Percentiles rank a stretch among this genome's conserved stretches.
These are phyloP conservation scores for Cosmorhoe ocellata DNA, from an alignment of 2,888 invertebrate species.

Conservation along the genomic window DNA sequence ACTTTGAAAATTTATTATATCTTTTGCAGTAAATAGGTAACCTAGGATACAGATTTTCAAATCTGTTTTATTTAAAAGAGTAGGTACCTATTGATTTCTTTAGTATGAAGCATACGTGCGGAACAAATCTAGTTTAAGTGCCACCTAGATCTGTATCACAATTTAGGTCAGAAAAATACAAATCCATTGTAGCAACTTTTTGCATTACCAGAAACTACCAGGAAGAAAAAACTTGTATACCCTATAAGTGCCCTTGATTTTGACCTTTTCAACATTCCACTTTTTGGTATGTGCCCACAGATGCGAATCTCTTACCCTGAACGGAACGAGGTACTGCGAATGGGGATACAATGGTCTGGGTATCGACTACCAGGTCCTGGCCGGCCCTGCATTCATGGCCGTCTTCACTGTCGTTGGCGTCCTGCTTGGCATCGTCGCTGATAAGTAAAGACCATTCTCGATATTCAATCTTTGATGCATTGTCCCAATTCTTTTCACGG, in stretches of 20 bases:
- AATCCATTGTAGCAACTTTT: constrained; percentile 11
- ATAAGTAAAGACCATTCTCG: too few relatives aligned
- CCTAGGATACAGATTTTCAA: constrained; percentile 8
- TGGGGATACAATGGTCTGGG: constrained; percentile 97
- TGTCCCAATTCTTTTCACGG: too few relatives aligned
- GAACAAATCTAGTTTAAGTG: constrained; percentile 5
- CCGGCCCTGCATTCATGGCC: constrained; percentile 96
- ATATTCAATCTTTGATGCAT: too few relatives aligned
- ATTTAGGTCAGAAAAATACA: constrained; percentile 10
- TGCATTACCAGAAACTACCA: constrained; percentile 12
- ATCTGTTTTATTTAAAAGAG: neutral
- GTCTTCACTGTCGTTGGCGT: constrained; percentile 95
- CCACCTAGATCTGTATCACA: neutral
- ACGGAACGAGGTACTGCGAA: constrained; percentile 91
- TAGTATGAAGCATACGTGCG: constrained; percentile 1
- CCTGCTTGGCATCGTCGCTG: constrained; percentile 91
- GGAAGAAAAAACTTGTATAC: neutral
- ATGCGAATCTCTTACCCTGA: constrained; percentile 84
- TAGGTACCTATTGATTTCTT: neutral
- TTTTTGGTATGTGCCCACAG: constrained; percentile 57
- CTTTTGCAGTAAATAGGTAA: neutral
- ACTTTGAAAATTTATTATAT: neutral
- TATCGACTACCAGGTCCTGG: constrained; percentile 94
- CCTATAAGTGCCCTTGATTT: too few relatives aligned
- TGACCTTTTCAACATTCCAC: too few relatives aligned